Evolutionary conservation across 2,113 vertebrate genomes (phyloP), one percentile per base, ranked within the genome.

Genomic region (Semnornis frantzii): DNA sequence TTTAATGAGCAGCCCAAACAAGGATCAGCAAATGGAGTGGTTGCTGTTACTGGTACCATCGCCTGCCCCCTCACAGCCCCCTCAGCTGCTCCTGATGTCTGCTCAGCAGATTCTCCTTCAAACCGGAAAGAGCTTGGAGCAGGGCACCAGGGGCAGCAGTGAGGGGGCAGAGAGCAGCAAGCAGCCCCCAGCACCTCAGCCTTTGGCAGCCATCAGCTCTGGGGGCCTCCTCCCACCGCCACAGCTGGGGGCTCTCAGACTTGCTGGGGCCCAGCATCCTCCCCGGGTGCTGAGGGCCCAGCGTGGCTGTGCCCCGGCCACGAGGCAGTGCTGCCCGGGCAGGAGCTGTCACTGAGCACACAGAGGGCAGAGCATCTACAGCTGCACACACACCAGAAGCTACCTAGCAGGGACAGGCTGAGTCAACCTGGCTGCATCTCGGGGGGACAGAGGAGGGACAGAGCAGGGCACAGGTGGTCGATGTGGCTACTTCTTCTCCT

Each of bases 401-500:
- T 85, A 92, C 1, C 0, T 0, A 17, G 2, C 1, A 2, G 25
- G 91, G 90, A 68, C 54, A 10, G 72, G n/a, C 1, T 86, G 87
- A 7, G 84, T 5, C 81, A 84, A 27, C 91, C 12, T 0, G 0
- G 94, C 73, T 25, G 2, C 84, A 37, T 2, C 42, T 37, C 57
- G 6, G 57, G 85, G 89, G 25, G 3, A 71, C 65, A 12, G 30
- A 23, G 37, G 37, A 65, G 74, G 84, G 71, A 13, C 15, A 11
- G 58, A 0, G 44, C 54, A 23, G 84, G 77, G 70, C 60, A n/a
- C 1, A 3, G 52, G 20, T 0, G 10, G 52, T 27, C 2, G 5
- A 10, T 1, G 5, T 23, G 5, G 95, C 79, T 98, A 98, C 60
- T 94, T 92, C 37, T 97, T 97, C 90, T 98, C 98, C 8, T 98